phyloP scores from a whole-genome alignment of 2,888 invertebrate genomes.

The Azorinus chamasolen region DNA sequence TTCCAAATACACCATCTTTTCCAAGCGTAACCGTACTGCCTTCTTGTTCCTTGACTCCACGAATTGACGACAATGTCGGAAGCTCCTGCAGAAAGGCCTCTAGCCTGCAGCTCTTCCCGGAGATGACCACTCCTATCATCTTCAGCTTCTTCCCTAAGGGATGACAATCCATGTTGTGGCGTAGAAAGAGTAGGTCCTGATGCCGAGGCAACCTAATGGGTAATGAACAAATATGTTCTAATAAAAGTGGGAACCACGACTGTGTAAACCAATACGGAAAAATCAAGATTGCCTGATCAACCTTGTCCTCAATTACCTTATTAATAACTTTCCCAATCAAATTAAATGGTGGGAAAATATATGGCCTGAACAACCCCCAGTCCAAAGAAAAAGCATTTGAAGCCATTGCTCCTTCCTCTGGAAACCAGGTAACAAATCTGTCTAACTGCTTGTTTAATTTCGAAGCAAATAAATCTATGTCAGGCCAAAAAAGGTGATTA shows the following conservation, averaged over 20 bases:
- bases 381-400: constrained; percentile 31
- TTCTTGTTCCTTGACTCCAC: constrained; percentile 31
- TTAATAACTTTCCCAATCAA: constrained; percentile 37
- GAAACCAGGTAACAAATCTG: constrained; percentile 48
- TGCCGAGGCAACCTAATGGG: constrained; percentile 45
- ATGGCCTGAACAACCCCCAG: constrained; percentile 26
- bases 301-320: constrained; percentile 41
- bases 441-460: constrained; percentile 24
- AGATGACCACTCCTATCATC: constrained; percentile 38
- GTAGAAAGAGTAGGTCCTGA: constrained; percentile 30
- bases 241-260: constrained; percentile 51
- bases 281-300: constrained; percentile 36
- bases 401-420: constrained; percentile 28
- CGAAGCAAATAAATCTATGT: constrained; percentile 48
- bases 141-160: constrained; percentile 10
- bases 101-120: constrained; percentile 23
- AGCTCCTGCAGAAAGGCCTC: constrained; percentile 21
- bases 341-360: constrained; percentile 51
- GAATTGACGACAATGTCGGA: constrained; percentile 14
- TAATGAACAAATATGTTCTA: constrained; percentile 27
- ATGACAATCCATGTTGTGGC: constrained; percentile 13
- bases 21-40: constrained; percentile 39
- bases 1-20: no score
- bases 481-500: constrained; percentile 34
- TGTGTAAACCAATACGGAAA: constrained; percentile 54